Evolutionary conservation across 2,888 invertebrate species (phyloP), one percentile per base, ranked within the genome.

Genomic region (Tetragonisca angustula): DNA sequence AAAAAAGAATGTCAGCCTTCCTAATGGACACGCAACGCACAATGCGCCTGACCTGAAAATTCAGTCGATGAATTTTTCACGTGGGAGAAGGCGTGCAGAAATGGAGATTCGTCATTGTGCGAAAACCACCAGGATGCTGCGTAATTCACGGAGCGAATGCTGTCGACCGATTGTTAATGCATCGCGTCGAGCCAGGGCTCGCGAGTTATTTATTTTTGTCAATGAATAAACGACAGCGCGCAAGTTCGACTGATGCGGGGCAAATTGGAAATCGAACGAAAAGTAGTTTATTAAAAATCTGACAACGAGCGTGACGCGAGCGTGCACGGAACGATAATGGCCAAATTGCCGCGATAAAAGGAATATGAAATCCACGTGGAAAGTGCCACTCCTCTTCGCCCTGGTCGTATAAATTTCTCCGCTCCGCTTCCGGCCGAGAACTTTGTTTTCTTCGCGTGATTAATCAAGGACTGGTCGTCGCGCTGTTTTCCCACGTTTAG

Each of bases 251-350:
- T 59, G n/a, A 54, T 11, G 17, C 4, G 36, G 50, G 5, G 19
- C 24, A 0, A n/a, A 19, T 32, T 61, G n/a, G 19, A 61, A 19
- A 61, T 68, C 17, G 9, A 50, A 32, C 13, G 50, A 54, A 32
- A 64, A 65, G n/a, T 19, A 9, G 43, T 43, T 50, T 73, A 32
- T 73, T 73, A 73, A 50, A 69, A 61, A 50, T 50, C 32, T 32
- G 43, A n/a, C 17, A 59, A 68, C 3, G 5, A 56, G 21, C 27
- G 17, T 36, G n/a, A 43, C 11, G 13, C 13, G 17, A 13, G 15
- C 36, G 49, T 5, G 43, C 13, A 56, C 0, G 24, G 13, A 21
- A 56, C 19, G 24, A n/a, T 11, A 13, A 36, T 49, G 19, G 1
- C 2, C 21, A 72, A 59, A 71, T 19, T n/a, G 19, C 13, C 3